Percentiles rank a stretch among this genome's conserved stretches.
phyloP scores from a whole-genome alignment of 2,113 vertebrate species.

The Rhineura floridana region DNA sequence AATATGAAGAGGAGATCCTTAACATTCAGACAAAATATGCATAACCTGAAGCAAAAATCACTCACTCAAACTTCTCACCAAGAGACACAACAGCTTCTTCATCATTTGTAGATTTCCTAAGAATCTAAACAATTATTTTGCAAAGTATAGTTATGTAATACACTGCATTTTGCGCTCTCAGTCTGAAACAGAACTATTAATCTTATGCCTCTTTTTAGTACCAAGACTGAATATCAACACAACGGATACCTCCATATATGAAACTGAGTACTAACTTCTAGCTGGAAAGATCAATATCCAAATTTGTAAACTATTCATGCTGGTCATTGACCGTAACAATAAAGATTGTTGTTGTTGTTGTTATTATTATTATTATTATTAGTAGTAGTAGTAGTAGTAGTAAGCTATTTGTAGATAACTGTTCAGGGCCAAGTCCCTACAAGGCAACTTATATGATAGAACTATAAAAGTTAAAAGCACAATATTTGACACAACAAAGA shows the following conservation, averaged over 20 bases:
- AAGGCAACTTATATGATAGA: no score
- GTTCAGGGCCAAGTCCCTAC: no score
- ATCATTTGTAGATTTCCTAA: background rate
- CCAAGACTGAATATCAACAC: no score
- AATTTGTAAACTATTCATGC: no score
- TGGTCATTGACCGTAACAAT: no score
- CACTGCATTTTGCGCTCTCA: background rate
- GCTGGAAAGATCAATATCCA: background rate
- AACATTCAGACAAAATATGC: background rate
- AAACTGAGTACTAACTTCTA: background rate
- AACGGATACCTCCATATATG: no score
- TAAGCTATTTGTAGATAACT: no score
- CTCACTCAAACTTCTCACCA: background rate
- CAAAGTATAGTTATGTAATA: rapidly evolving
- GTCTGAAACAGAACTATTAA: background rate
- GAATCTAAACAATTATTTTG: background rate
- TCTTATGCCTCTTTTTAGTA: background rate
- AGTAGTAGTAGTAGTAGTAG: no score
- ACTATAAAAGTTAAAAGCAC: no score
- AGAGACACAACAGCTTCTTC: background rate
- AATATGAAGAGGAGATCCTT: background rate
- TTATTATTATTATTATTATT: no score
- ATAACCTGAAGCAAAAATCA: background rate
- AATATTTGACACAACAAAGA: no score
- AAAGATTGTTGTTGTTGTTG: no score